Percentiles rank a stretch among this genome's conserved stretches.
phyloP scores from a whole-genome alignment of 30 jellyfish, hydroid and myxozoan genomes.

The Aurelia aurita complex sp. Pacific region DNA sequence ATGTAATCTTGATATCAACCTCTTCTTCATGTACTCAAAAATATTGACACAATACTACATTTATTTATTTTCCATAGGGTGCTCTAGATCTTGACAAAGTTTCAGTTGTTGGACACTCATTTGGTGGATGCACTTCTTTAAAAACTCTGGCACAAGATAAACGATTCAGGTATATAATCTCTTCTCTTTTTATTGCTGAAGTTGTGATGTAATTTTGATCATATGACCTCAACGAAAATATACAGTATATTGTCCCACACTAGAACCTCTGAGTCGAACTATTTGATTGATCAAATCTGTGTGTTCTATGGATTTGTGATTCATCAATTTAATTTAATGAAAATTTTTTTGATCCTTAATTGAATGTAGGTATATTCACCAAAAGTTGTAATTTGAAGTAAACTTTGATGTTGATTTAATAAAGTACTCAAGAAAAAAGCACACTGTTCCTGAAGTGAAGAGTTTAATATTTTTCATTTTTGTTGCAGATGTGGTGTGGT shows the following conservation, averaged over 20 bases:
- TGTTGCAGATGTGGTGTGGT: conserved; percentile 76
- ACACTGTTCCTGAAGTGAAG: too few species aligned
- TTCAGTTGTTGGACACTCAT: conserved; percentile 83
- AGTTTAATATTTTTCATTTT: not conserved
- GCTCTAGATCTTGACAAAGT: conserved; percentile 52
- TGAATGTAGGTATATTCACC: too few species aligned
- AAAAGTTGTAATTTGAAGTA: too few species aligned
- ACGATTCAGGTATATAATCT: conserved; percentile 64
- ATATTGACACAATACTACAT: too few species aligned
- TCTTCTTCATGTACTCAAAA: not conserved
- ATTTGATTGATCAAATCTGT: too few species aligned
- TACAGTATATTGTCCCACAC: too few species aligned
- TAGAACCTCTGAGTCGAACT: too few species aligned
- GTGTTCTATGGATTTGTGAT: too few species aligned
- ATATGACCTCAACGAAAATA: too few species aligned
- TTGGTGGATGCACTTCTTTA: conserved; percentile 87
- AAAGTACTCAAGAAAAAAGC: not conserved
- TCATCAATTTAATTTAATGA: too few species aligned
- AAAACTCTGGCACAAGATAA: conserved; percentile 62
- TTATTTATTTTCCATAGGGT: conserved; percentile 57
- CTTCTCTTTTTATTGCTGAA: not conserved
- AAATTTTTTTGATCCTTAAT: too few species aligned
- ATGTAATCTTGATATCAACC: not conserved
- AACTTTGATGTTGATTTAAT: not conserved
- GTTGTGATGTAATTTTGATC: too few species aligned